Conservation (phyloP, 2,113 vertebrate genomes). For the Azemiops feae region DNA sequence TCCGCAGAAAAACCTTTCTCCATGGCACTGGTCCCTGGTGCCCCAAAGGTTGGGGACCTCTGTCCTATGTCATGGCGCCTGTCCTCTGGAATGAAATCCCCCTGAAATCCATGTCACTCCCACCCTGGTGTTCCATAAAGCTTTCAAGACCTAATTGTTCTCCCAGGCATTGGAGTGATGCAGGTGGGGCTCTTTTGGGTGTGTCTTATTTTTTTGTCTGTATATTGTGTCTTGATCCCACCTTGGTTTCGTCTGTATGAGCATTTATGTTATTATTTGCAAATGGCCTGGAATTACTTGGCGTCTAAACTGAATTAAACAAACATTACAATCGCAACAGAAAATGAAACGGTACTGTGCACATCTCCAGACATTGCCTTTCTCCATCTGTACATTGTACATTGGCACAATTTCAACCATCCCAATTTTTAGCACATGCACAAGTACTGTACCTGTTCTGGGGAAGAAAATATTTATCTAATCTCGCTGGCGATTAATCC, state of each 20-base stretch:
- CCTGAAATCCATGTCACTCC: not conserved
- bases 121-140: not conserved
- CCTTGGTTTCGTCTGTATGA: not conserved
- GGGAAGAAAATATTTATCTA: not conserved
- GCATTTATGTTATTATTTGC: not conserved
- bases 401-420: not conserved
- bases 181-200: not conserved
- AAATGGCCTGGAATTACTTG: not conserved
- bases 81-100: not conserved
- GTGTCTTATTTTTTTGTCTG: not conserved
- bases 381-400: not conserved
- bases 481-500: not conserved
- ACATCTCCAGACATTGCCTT: too few relatives aligned
- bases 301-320: not conserved
- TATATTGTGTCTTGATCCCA: not conserved
- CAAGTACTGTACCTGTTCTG: not conserved
- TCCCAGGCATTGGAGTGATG: not conserved
- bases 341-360: too few relatives aligned
- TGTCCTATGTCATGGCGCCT: not conserved
- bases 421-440: not conserved
- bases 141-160: not conserved
- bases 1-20: too few relatives aligned
- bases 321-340: not conserved
- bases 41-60: too few relatives aligned
- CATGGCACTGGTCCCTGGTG: too few relatives aligned